Percentiles rank a stretch among this genome's conserved stretches.
Conservation (phyloP, 2,113 vertebrate species). For the Lophius piscatorius region DNA sequence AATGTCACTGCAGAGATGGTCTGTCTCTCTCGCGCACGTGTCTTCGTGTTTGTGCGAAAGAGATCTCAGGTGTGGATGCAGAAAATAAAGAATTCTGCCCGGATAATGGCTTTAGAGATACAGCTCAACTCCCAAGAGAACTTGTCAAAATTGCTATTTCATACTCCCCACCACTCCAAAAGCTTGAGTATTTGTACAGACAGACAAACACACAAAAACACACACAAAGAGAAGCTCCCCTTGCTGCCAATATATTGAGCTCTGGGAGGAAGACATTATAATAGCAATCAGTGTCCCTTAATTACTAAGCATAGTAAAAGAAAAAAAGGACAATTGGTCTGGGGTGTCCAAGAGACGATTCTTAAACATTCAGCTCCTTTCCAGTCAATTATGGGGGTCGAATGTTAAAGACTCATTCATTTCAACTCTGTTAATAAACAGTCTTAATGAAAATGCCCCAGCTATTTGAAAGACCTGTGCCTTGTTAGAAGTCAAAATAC, state of each 20-base stretch:
- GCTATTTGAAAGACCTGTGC: conserved; percentile 11
- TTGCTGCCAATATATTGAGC: conserved; percentile 45
- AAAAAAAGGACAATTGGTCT: conserved; percentile 22
- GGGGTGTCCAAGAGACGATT: conserved; percentile 28
- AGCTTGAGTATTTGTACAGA: too few species aligned
- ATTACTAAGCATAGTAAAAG: conserved; percentile 62
- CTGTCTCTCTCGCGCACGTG: too few species aligned
- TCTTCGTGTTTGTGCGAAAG: too few species aligned
- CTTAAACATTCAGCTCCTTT: conserved; percentile 42
- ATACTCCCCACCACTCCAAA: conserved; percentile 11
- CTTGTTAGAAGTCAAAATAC: conserved; percentile 54
- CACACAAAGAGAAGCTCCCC: conserved; percentile 16
- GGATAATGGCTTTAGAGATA: conserved; percentile 69
- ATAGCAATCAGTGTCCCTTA: conserved; percentile 70
- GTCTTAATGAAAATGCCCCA: conserved; percentile 52
- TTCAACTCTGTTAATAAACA: conserved; percentile 51
- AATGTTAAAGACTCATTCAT: conserved; percentile 55
- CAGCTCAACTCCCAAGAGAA: conserved; percentile 55
- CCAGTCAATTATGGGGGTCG: conserved; percentile 53
- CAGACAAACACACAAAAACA: conserved; percentile 12
- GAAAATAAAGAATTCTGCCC: conserved; percentile 57
- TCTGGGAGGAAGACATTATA: conserved; percentile 71
- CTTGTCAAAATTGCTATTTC: conserved; percentile 36
- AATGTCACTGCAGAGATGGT: too few species aligned
- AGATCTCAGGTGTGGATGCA: conserved; percentile 42